These are phyloP conservation scores for Patella caerulea DNA, from an alignment of 2,888 invertebrate genomes.

Conservation along the genomic window DNA sequence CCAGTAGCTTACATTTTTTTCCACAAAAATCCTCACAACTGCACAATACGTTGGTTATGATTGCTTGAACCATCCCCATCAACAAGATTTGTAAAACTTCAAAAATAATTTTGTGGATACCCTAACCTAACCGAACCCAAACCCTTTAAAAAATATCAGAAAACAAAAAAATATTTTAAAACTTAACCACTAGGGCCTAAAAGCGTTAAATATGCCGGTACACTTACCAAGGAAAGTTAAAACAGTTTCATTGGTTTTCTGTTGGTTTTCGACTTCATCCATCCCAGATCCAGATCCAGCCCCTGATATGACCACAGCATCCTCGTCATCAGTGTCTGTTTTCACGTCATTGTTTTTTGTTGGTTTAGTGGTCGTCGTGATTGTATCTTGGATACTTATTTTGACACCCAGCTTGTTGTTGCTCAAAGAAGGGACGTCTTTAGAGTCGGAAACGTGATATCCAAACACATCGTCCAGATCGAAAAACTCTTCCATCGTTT, in stretches of 20 bases:
- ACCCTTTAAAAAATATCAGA: too few species aligned
- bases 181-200: too few species aligned
- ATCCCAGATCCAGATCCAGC: constrained; percentile 4
- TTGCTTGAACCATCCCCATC: too few species aligned
- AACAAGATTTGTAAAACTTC: too few species aligned
- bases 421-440: background rate
- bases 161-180: too few species aligned
- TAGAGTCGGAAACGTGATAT: background rate
- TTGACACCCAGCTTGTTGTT: background rate
- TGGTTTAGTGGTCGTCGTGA: background rate
- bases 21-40: too few species aligned
- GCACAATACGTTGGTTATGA: too few species aligned
- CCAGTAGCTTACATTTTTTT: too few species aligned
- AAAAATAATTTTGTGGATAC: too few species aligned
- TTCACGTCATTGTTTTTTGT: background rate
- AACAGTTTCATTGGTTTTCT: constrained; percentile 1
- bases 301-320: background rate
- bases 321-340: constrained; percentile 1
- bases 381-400: background rate
- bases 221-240: background rate
- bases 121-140: too few species aligned
- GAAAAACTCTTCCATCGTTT: constrained; percentile 5
- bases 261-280: background rate
- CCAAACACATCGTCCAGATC: background rate
- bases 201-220: background rate